Base-by-base conservation (phyloP, 2,113 vertebrate genomes). In the Maylandia zebra region DNA sequence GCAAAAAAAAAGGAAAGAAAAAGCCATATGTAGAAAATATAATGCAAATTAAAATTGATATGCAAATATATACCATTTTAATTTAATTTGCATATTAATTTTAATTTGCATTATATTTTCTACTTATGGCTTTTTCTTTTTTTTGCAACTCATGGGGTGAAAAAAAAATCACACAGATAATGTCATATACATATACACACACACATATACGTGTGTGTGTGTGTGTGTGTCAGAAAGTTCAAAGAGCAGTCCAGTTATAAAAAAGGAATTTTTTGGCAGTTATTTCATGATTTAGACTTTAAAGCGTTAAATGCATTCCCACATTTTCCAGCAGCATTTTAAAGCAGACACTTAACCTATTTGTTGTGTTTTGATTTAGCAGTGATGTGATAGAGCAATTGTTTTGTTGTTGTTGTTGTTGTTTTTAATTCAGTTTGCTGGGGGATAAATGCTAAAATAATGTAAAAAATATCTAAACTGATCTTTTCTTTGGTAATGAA, bases 171-270 rank as follows among this genome's bases (percentile, higher is more conserved):
- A 59, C 13, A 30, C 24, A 27, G 55, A 57, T 57, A 57, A 27
- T 27, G 0, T 56, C 55, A 5, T 27, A 27, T 2, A 55, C 10
- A 55, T 4, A 11, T 2, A 22, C 0, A 55, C 10, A 55, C n/a
- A 22, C 22, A 7, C 3, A 5, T 6, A 12, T 12, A 41, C 6
- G 4, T 17, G 1, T 53, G 19, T n/a, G n/a, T 56, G 52, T 19
- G n/a, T n/a, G 24, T 30, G 24, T 30, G 56, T 30, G 27, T 59
- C 8, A 61, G 16, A 11, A 34, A 16, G 30, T 3, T 64, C 30
- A 34, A 64, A 19, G 30, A 34, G 9, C 57, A 17, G 57, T 61
- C 57, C 57, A 34, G 16, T 61, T 32, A 2, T 10, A 64, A 61
- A 61, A 17, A 61, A 64, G 2, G 30, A 64, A 7, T 11, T 19